Evolutionary conservation across 2,888 invertebrate species (phyloP).

Genomic region (Rhopalosiphum nymphaeae): DNA sequence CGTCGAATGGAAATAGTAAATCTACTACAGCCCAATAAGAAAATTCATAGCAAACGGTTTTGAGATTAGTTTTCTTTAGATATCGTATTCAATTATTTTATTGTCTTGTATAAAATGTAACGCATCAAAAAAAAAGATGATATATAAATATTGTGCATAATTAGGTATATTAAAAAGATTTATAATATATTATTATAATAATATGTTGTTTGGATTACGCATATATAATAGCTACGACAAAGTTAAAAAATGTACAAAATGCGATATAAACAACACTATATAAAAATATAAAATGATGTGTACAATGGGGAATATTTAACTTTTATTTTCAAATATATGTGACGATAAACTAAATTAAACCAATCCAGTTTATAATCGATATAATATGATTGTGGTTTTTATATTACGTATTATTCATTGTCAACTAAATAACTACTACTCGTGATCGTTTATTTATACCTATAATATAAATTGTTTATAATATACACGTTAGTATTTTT

Average conservation of each 20-base stretch:
- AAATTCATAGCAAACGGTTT: neutral
- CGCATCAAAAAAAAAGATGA: neutral
- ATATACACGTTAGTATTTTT: neutral
- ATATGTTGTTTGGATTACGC: neutral
- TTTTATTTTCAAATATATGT: neutral
- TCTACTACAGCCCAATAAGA: neutral
- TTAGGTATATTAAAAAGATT: neutral
- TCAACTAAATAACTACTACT: neutral
- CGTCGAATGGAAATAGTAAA: neutral
- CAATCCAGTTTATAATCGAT: neutral
- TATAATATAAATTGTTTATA: neutral
- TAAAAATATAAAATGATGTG: neutral
- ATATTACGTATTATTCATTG: neutral
- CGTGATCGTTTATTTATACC: neutral
- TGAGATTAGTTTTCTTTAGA: neutral
- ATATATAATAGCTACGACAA: neutral
- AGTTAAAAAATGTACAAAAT: neutral
- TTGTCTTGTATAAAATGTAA: neutral
- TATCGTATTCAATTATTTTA: neutral
- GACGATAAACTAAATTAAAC: neutral
- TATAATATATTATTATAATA: neutral
- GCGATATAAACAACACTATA: constrained; percentile 1
- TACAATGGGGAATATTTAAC: neutral
- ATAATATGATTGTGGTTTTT: neutral
- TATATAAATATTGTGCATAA: constrained; percentile 9